phyloP scores from a whole-genome alignment of 2,113 vertebrate species.

The Barbus barbus region DNA sequence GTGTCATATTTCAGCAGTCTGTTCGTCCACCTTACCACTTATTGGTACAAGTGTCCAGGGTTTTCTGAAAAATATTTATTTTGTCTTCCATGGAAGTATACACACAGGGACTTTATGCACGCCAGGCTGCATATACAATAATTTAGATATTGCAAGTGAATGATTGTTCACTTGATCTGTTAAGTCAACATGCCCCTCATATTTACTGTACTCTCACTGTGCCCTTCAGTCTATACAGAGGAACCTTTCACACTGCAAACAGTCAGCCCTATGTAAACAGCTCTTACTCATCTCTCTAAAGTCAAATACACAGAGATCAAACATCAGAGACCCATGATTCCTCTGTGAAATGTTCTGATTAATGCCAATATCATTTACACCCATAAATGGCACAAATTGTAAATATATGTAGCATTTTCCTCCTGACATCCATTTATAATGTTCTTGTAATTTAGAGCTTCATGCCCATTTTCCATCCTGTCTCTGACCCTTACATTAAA shows the following conservation, averaged over 20 bases:
- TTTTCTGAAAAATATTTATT: too few species aligned
- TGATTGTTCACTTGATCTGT: conserved; percentile 26
- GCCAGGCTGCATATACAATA: not conserved
- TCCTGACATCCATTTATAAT: not conserved
- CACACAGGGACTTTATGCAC: not conserved
- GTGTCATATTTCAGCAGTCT: too few species aligned
- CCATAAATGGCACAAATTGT: not conserved
- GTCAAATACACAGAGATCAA: conserved; percentile 10
- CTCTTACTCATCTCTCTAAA: not conserved
- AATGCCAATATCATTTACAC: not conserved
- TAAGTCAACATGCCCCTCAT: conserved; percentile 41
- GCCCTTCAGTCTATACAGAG: conserved; percentile 9
- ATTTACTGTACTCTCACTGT: conserved; percentile 44
- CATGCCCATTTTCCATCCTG: not conserved
- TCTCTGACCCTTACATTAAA: not conserved
- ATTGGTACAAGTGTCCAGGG: too few species aligned
- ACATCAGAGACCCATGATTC: not conserved
- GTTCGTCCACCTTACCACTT: too few species aligned
- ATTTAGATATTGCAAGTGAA: not conserved
- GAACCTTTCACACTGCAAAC: conserved; percentile 15
- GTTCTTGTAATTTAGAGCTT: not conserved
- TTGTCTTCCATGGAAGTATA: not conserved
- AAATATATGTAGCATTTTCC: not conserved
- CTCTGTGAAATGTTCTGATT: conserved; percentile 10
- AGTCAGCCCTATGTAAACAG: not conserved